A percentile compares a stretch with the other conserved stretches of the same genome.
Evolutionary conservation across 1,140 invertebrate species (phyloP).

Genomic region (Drosophila pandora): DNA sequence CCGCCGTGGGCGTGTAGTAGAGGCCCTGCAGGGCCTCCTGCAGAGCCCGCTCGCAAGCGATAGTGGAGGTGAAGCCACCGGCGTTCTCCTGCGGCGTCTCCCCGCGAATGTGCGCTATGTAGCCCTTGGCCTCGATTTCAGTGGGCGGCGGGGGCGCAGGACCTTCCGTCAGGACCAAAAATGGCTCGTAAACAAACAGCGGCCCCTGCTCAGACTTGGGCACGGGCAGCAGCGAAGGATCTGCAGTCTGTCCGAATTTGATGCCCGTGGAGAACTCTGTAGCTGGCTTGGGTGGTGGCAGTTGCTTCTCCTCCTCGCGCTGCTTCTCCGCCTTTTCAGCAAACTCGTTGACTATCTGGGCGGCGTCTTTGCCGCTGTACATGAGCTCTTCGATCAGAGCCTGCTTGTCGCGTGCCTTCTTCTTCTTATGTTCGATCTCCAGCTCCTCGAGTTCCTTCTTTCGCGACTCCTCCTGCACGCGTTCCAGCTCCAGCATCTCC

Average conservation of each 20-base stretch:
- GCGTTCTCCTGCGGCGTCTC: conserved; percentile 91
- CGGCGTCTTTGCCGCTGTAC: conserved; percentile 94
- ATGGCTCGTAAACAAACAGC: conserved; percentile 88
- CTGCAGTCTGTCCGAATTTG: conserved; percentile 87
- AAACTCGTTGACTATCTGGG: conserved; percentile 94
- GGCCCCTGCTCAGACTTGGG: conserved; percentile 91
- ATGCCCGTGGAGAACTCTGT: conserved; percentile 93
- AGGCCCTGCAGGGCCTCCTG: conserved; percentile 95
- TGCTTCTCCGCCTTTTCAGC: conserved; percentile 87
- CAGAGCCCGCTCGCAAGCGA: conserved; percentile 94
- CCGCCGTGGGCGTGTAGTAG: conserved; percentile 85
- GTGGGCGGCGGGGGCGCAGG: conserved; percentile 88
- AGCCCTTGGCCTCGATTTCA: conserved; percentile 89
- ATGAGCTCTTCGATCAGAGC: conserved; percentile 97
- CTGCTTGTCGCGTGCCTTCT: conserved; percentile 94
- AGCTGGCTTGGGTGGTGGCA: conserved; percentile 81
- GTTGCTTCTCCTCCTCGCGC: conserved; percentile 88
- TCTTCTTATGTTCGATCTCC: conserved; percentile 89
- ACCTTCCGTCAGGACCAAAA: conserved; percentile 87
- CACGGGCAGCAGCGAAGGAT: conserved; percentile 86
- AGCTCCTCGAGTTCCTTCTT: conserved; percentile 86
- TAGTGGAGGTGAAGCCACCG: conserved; percentile 92
- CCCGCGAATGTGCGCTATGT: conserved; percentile 89
- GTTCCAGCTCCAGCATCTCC: conserved; percentile 94
- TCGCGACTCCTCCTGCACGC: conserved; percentile 88